These are phyloP conservation scores for Tetragonula clypearis DNA, from an alignment of 1,140 invertebrate species.

Conservation along the genomic window DNA sequence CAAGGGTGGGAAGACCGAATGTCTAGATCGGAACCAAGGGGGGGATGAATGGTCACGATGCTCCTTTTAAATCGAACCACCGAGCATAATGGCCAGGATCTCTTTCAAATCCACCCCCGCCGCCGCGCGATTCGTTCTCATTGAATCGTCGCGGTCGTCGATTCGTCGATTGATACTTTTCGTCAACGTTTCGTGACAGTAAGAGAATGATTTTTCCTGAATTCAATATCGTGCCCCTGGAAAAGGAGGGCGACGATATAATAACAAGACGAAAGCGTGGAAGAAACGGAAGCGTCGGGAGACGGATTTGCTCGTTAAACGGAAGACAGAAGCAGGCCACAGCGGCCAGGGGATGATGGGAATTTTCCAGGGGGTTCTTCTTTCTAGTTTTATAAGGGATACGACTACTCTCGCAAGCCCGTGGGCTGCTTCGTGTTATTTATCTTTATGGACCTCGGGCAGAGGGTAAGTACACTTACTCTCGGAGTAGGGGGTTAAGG, in stretches of 20 bases:
- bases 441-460: conserved; percentile 82
- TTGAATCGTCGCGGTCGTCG: background rate
- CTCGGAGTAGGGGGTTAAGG: conserved; percentile 60
- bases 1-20: conserved; percentile 77
- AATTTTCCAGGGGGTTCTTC: conserved; percentile 38
- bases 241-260: conserved; percentile 20
- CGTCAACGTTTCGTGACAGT: background rate
- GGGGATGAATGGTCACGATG: conserved; percentile 46
- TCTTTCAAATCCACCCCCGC: conserved; percentile 28
- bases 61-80: conserved; percentile 56
- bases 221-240: background rate
- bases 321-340: conserved; percentile 21
- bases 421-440: conserved; percentile 77
- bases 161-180: background rate
- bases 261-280: conserved; percentile 31
- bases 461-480: conserved; percentile 82
- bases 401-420: conserved; percentile 46
- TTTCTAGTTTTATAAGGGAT: conserved; percentile 57
- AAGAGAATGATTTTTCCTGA: background rate
- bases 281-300: conserved; percentile 46
- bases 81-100: conserved; percentile 13
- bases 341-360: conserved; percentile 50
- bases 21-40: conserved; percentile 50
- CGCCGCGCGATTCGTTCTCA: background rate
- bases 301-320: conserved; percentile 45